These are phyloP conservation scores for Spilarctia lutea DNA, from an alignment of 2,888 invertebrate genomes.

Conservation along the genomic window DNA sequence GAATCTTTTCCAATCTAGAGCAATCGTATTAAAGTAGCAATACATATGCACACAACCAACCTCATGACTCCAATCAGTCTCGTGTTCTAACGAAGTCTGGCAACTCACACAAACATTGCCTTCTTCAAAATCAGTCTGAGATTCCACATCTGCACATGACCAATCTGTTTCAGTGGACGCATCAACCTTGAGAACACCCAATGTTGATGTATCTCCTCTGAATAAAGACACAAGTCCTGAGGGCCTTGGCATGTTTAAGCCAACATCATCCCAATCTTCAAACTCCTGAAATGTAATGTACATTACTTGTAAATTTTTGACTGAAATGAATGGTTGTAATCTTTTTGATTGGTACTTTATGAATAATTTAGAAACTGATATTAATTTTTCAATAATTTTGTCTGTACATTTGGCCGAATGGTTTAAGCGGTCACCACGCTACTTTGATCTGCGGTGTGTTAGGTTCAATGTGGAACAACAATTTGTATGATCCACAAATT, in stretches of 20 bases:
- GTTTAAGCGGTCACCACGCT: too few species aligned
- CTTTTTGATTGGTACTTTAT: too few species aligned
- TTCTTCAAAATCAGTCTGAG: constrained; percentile 83
- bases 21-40: too few species aligned
- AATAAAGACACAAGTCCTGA: constrained; percentile 90
- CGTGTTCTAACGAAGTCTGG: constrained; percentile 72
- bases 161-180: constrained; percentile 81
- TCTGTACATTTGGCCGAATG: too few species aligned
- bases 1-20: too few species aligned
- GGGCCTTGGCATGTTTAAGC: constrained; percentile 94
- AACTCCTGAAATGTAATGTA: constrained; percentile 87
- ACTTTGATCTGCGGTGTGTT: too few species aligned
- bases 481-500: too few species aligned
- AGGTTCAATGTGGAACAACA: too few species aligned
- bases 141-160: constrained; percentile 62
- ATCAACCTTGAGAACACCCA: constrained; percentile 74
- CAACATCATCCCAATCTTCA: constrained; percentile 97
- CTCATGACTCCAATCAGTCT: constrained; percentile 81
- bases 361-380: too few species aligned
- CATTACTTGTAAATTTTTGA: background rate
- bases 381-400: too few species aligned
- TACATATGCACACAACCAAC: constrained; percentile 49
- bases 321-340: background rate
- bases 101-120: constrained; percentile 78
- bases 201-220: constrained; percentile 82